phyloP scores from a whole-genome alignment of 1,140 invertebrate genomes.

The Laodelphax striatellus region DNA sequence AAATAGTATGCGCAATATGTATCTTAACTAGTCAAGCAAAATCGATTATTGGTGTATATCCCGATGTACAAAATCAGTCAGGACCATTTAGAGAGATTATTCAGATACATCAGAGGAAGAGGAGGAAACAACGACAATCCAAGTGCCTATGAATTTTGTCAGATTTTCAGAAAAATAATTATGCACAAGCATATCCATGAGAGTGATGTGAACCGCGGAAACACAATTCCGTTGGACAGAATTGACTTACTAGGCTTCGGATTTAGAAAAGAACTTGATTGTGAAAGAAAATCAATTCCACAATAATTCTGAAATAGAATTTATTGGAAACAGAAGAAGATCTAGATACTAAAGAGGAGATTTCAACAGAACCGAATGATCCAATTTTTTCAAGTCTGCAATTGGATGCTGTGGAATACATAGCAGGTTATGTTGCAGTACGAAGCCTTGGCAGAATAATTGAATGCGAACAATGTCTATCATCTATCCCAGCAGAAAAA shows the following conservation, averaged over 20 bases:
- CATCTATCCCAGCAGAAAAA: neutral
- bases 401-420: too few relatives aligned
- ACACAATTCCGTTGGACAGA: neutral
- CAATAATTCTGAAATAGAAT: neutral
- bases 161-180: constrained; percentile 22
- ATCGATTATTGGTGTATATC: constrained; percentile 18
- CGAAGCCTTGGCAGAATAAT: neutral
- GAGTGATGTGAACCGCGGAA: neutral
- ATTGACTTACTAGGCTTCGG: neutral
- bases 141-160: constrained; percentile 9
- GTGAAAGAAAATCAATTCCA: constrained; percentile 4
- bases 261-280: too few relatives aligned
- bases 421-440: too few relatives aligned
- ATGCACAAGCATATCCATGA: neutral
- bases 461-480: neutral
- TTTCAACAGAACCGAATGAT: neutral
- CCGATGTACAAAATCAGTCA: constrained; percentile 30
- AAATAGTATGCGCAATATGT: constrained; percentile 18
- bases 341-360: neutral
- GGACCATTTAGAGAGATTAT: constrained; percentile 32
- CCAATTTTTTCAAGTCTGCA: too few relatives aligned
- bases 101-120: constrained; percentile 22
- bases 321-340: neutral
- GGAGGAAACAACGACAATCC: constrained; percentile 31
- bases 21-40: neutral